A percentile compares a stretch with the other conserved stretches of the same genome.
Conservation (phyloP, 2,113 vertebrate species). For the Cranoglanis bouderius region DNA sequence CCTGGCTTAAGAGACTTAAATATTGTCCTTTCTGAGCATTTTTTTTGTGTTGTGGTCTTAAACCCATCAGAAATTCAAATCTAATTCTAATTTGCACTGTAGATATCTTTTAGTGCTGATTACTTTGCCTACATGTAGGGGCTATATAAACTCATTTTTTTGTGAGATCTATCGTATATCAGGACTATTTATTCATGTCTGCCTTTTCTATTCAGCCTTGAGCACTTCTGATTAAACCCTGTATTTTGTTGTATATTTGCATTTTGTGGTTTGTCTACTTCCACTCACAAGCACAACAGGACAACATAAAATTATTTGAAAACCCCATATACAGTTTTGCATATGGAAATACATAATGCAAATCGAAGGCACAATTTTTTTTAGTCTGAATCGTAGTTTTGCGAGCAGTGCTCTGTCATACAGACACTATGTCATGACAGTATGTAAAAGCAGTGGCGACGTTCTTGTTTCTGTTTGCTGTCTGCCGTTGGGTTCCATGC, state of each 20-base stretch:
- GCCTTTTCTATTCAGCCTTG: neutral
- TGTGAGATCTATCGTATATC: neutral
- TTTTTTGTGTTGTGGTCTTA: neutral
- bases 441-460: neutral
- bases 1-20: neutral
- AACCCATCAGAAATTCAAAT: neutral
- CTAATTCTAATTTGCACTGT: neutral
- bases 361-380: neutral
- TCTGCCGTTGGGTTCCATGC: neutral
- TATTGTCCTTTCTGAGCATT: neutral
- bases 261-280: neutral
- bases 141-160: neutral
- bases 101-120: neutral
- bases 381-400: neutral
- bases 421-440: neutral
- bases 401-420: neutral
- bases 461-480: neutral
- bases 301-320: neutral
- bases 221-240: neutral
- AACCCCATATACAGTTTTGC: neutral
- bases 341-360: conserved; percentile 26
- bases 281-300: neutral
- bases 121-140: neutral
- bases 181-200: neutral
- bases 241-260: neutral